These are phyloP conservation scores for Gymnocephalus cernua DNA, from an alignment of 2,113 vertebrate species.

Conservation along the genomic window DNA sequence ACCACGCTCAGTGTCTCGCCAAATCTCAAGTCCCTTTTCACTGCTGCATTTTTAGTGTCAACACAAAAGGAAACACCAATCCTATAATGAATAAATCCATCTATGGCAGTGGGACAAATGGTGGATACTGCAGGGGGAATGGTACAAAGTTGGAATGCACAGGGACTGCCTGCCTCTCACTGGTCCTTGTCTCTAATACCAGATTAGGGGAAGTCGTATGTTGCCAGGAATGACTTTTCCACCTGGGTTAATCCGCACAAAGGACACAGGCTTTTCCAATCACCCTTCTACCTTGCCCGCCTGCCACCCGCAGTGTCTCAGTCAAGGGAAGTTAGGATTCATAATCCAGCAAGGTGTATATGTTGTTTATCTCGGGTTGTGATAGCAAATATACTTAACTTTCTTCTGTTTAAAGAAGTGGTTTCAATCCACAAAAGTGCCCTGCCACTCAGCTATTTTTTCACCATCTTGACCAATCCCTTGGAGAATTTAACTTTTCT, in stretches of 20 bases:
- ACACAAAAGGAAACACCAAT: slow-evolving; percentile 28
- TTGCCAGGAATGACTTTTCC: slow-evolving; percentile 62
- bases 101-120: slow-evolving; percentile 35
- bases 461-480: neutral
- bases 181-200: slow-evolving; percentile 61
- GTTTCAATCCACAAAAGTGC: neutral
- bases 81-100: neutral
- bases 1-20: slow-evolving; percentile 76
- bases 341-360: slow-evolving; percentile 40
- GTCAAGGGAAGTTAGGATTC: slow-evolving; percentile 22
- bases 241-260: slow-evolving; percentile 66
- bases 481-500: neutral
- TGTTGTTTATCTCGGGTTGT: slow-evolving; percentile 23
- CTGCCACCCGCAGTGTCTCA: slow-evolving; percentile 1
- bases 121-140: slow-evolving; percentile 75
- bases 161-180: slow-evolving; percentile 36
- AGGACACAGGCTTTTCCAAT: slow-evolving; percentile 66
- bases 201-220: slow-evolving; percentile 64
- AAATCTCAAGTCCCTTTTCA: slow-evolving; percentile 12
- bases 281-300: slow-evolving; percentile 1
- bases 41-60: neutral
- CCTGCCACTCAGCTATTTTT: neutral
- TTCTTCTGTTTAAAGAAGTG: neutral
- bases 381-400: neutral
- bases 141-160: slow-evolving; percentile 54